Evolutionary conservation across 1,140 invertebrate genomes (phyloP), one percentile per base, ranked within the genome.

Genomic region (Oedothorax gibbosus): DNA sequence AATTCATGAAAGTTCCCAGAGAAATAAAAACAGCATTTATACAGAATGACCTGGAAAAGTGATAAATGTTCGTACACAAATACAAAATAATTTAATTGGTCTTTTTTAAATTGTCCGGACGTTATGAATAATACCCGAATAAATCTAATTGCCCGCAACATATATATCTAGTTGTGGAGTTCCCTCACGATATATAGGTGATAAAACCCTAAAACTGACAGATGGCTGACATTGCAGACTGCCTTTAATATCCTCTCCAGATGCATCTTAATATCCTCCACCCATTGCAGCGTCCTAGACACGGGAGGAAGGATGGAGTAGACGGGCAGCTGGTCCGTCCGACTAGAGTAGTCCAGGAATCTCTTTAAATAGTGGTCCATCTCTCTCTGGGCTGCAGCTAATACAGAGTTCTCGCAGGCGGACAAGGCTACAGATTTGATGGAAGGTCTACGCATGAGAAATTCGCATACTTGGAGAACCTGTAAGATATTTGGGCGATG

Each of bases 401-500:
- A 91, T 56, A 98, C 94, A 87, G 94, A 92, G 1, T 92, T 91
- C 89, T 96, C 97, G 87, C 96, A 96, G 71, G 93, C 93, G 9
- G 94, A 95, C 88, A 98, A 97, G 89, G 97, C 94, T 69, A 94
- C 93, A 88, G 94, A 94, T 14, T 49, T 15, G 84, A 99, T 97
- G 15, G 96, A 91, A 3, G 96, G 95, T 73, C 97, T 91, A 85
- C 98, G 96, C 75, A 98, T 89, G 20, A 98, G 93, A 49, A 93
- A 94, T 0, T 96, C 96, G 50, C 95, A 93, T 86, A 98, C 96
- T 88, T 95, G 95, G 80, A 98, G 95, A 7, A 99, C 90, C 96
- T 98, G 79, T 12, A 79, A n/a, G 81, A 75, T n/a, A 8, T 20
- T 65, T 65, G 12, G 9, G 15, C 5, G n/a, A 20, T 0, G 62